Evolutionary conservation across 2,797 vertebrate genomes (phyloP).

Genomic region (Pogonophryne albipinna): DNA sequence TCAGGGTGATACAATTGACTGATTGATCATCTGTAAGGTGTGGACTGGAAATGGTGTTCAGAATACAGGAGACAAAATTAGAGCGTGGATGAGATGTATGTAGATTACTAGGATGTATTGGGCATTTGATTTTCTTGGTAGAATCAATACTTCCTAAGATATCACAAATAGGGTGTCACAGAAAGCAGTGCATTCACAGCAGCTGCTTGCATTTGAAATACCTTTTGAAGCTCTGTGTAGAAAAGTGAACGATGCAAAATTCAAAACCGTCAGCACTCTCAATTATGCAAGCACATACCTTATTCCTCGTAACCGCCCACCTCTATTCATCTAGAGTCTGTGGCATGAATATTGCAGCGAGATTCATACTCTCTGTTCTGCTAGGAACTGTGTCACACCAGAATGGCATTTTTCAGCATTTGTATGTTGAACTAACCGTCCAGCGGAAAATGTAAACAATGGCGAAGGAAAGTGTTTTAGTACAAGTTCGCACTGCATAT

Average conservation of each 20-base stretch:
- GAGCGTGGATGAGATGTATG: conserved; percentile 27
- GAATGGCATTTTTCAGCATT: conserved; percentile 39
- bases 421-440: conserved; percentile 22
- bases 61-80: conserved; percentile 41
- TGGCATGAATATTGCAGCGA: conserved; percentile 69
- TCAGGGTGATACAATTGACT: conserved; percentile 57
- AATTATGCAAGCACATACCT: conserved; percentile 67
- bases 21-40: conserved; percentile 67
- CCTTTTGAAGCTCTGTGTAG: conserved; percentile 50
- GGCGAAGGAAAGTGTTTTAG: conserved; percentile 18
- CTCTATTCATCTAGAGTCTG: conserved; percentile 59
- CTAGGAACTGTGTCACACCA: conserved; percentile 49
- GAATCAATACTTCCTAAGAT: conserved; percentile 20
- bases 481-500: conserved; percentile 10
- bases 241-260: conserved; percentile 55
- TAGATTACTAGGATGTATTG: conserved; percentile 44
- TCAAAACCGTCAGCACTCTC: conserved; percentile 62
- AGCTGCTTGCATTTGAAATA: conserved; percentile 48
- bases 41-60: conserved; percentile 38
- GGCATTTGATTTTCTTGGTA: conserved; percentile 28
- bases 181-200: conserved; percentile 31
- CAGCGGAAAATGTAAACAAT: conserved; percentile 27
- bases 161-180: conserved; percentile 24
- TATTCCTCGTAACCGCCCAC: conserved; percentile 43
- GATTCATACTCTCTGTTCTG: conserved; percentile 49